Conservation (phyloP, 2,797 vertebrate species). For the Euthynnus affinis region DNA sequence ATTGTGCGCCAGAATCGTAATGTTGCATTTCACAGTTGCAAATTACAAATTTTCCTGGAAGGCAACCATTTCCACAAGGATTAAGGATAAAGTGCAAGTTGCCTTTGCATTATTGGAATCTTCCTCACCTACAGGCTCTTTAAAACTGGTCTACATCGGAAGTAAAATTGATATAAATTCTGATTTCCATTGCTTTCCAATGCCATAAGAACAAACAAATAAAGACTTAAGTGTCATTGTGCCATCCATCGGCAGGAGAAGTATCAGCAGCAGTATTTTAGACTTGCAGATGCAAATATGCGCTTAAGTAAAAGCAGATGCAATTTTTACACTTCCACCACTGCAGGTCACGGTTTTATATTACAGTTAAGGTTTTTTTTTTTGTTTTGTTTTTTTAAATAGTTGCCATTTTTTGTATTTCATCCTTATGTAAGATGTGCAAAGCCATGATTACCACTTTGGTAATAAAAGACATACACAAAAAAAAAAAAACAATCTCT, state of each 20-base stretch:
- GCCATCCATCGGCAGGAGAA: too few species aligned
- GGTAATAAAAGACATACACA: not conserved
- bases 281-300: too few species aligned
- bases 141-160: slow-evolving; percentile 21
- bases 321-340: not conserved
- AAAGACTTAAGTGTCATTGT: too few species aligned
- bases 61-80: not conserved
- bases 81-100: slow-evolving; percentile 10
- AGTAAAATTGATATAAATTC: not conserved
- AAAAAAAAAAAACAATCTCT: not conserved
- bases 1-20: not conserved
- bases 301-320: not conserved
- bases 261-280: too few species aligned
- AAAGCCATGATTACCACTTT: not conserved
- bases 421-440: too few species aligned
- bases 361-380: too few species aligned
- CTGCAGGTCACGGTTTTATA: not conserved
- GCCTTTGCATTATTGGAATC: slow-evolving; percentile 4
- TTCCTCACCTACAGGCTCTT: slow-evolving; percentile 1
- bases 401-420: not conserved
- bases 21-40: slow-evolving; percentile 23
- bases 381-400: not conserved
- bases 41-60: slow-evolving; percentile 20
- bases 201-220: slow-evolving; percentile 11
- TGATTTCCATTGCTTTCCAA: not conserved